phyloP scores from a whole-genome alignment of 2,888 invertebrate species.

The Diogma glabrata region DNA sequence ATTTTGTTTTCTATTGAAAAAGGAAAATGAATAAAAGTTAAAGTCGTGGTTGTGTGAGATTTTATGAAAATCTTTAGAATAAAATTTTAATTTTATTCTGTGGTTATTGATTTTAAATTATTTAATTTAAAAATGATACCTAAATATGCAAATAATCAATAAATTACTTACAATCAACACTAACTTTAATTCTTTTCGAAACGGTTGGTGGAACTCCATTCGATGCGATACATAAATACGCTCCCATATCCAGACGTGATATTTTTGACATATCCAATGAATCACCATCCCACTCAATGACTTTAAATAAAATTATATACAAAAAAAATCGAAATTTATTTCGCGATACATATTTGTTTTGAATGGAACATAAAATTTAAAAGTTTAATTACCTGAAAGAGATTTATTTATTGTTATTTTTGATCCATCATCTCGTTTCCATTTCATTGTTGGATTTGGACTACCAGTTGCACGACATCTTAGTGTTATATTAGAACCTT shows the following conservation, averaged over 20 bases:
- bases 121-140: no score
- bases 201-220: conserved; percentile 84
- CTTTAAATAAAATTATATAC: conserved; percentile 38
- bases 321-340: conserved; percentile 12
- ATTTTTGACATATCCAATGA: conserved; percentile 72
- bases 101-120: no score
- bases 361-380: no score
- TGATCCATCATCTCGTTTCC: conserved; percentile 82
- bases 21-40: no score
- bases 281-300: conserved; percentile 74
- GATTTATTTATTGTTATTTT: conserved; percentile 80
- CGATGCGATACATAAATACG: conserved; percentile 74
- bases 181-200: conserved; percentile 84
- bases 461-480: conserved; percentile 83
- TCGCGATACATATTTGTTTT: no score
- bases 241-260: conserved; percentile 82
- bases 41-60: no score
- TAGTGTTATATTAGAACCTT: conserved; percentile 79
- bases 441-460: conserved; percentile 78
- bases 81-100: no score
- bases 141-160: no score
- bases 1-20: no score
- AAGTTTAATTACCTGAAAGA: conserved; percentile 48
- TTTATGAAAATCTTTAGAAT: no score
- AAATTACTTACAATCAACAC: conserved; percentile 84